Percentiles rank a stretch among this genome's conserved stretches.
Evolutionary conservation across 2,888 invertebrate species (phyloP).

Genomic region (Neoaliturus tenellus): DNA sequence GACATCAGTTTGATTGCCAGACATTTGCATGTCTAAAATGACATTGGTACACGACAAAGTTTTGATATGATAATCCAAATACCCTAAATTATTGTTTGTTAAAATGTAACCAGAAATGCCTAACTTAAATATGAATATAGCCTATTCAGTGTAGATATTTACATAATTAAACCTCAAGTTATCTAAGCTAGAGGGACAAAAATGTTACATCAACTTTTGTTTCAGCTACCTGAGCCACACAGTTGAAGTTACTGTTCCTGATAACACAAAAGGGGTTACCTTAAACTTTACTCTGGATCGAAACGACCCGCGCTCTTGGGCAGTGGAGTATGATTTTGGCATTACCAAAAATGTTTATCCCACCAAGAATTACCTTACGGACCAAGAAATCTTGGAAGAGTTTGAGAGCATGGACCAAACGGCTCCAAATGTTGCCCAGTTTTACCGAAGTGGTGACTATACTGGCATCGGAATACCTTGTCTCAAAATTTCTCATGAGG

Average conservation of each 20-base stretch:
- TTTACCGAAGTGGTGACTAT: conserved; percentile 21
- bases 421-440: conserved; percentile 81
- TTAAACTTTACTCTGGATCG: conserved; percentile 85
- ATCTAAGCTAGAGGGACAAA: too few relatives aligned
- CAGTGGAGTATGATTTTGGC: conserved; percentile 85
- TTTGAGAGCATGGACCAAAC: conserved; percentile 82
- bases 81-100: too few relatives aligned
- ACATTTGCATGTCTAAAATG: too few relatives aligned
- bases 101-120: too few relatives aligned
- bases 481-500: conserved; percentile 54
- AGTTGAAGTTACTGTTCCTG: conserved; percentile 78
- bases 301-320: conserved; percentile 89
- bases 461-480: conserved; percentile 37
- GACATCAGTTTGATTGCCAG: too few relatives aligned
- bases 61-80: too few relatives aligned
- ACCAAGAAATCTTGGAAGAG: conserved; percentile 78
- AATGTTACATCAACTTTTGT: too few relatives aligned
- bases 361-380: conserved; percentile 78
- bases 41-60: too few relatives aligned
- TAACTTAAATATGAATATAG: too few relatives aligned
- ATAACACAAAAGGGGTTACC: conserved; percentile 60
- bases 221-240: conserved; percentile 80
- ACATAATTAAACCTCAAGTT: too few relatives aligned
- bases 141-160: too few relatives aligned
- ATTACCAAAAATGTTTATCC: conserved; percentile 80